Conservation (phyloP, 1,140 invertebrate species). For the Bombus pascuorum region DNA sequence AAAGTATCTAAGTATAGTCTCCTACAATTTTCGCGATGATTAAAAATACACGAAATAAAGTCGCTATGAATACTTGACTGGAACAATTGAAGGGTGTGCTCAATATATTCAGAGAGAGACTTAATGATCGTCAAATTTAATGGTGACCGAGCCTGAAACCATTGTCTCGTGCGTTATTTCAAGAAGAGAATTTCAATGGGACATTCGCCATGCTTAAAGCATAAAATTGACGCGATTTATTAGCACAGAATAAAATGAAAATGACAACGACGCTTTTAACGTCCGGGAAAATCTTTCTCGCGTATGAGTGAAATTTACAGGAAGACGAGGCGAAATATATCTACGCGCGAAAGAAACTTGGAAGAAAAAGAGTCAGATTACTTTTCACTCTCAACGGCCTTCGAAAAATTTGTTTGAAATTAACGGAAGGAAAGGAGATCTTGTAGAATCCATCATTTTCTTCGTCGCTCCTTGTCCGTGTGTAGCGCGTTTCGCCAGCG, state of each 20-base stretch:
- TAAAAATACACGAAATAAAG: neutral
- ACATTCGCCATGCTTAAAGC: neutral
- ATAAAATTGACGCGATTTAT: neutral
- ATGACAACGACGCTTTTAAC: no score
- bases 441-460: constrained; percentile 46
- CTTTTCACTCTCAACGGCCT: neutral
- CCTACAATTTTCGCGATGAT: neutral
- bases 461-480: constrained; percentile 19
- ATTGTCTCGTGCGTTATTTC: neutral
- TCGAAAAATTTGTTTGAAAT: constrained; percentile 20
- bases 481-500: constrained; percentile 17
- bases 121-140: neutral
- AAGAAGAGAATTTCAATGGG: neutral
- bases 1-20: neutral
- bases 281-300: neutral
- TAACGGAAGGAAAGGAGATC: constrained; percentile 58
- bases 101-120: neutral
- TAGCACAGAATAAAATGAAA: neutral
- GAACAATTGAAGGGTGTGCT: constrained; percentile 9
- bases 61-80: neutral
- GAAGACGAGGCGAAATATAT: neutral
- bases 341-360: neutral
- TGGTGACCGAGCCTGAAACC: neutral
- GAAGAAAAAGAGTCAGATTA: neutral
- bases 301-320: neutral